Base-by-base conservation (phyloP, 2,888 invertebrate genomes). In the Pocota personata region DNA sequence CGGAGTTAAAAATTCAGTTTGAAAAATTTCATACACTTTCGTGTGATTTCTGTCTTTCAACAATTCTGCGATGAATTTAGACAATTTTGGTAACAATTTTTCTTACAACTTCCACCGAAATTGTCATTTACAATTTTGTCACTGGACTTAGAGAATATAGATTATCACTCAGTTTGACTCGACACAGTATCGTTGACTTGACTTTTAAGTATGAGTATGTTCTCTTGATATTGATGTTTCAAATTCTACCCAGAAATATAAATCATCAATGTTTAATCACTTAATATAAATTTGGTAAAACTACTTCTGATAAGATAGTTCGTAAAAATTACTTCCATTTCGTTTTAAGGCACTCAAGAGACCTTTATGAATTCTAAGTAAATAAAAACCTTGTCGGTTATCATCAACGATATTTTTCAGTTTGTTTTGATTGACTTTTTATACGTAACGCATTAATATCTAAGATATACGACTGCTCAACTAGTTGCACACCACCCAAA, bases 351-450 rank as follows among this genome's bases (percentile, higher is more conserved):
- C 16, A 62, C 46, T 46, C 5, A n/a, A 55, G 24, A 40, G 3
- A 55, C 30, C 43, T 3, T 69, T 43, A 30, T 0, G 19, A 55
- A 55, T 19, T 30, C 10, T 21, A 19, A 43, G 30, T 32, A n/a
- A 55, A 57, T 57, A 69, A 67, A 40, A 69, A 55, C 7, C 40
- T 55, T 30, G 55, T 32, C 69, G 43, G 40, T 35, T 66, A 50
- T 50, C 50, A 35, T 16, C 6, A 35, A 5, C 6, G 32, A 64
- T 30, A 12, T 35, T 48, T 27, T 64, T 64, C n/a, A 50, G 35
- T 69, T 69, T 30, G 43, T 30, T 43, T 32, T 69, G 30, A 69
- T 43, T 40, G 57, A 43, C 35, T 40, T 5, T 52, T 67, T 16
- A 48, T 55, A 55, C 16, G 37, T 19, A 55, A 19, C 6, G 16